These are phyloP conservation scores for Acanthosepion pharaonis DNA, from an alignment of 2,888 invertebrate species.

Conservation along the genomic window DNA sequence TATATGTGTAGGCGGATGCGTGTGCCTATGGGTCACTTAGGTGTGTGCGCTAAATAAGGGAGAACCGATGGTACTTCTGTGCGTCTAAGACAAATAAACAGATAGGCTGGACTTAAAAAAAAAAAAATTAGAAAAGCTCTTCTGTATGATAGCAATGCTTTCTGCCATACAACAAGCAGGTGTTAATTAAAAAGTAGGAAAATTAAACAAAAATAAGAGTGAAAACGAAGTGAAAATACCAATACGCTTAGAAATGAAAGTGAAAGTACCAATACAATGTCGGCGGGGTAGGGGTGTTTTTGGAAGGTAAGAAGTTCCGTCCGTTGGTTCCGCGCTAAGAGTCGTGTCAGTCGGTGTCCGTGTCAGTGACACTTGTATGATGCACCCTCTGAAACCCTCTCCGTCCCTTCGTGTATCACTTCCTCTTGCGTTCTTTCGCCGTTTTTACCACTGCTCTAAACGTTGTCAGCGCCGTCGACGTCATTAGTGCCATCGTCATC, in stretches of 20 bases:
- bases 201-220: background rate
- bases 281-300: background rate
- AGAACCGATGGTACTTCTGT: background rate
- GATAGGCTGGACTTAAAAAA: background rate
- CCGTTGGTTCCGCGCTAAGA: background rate
- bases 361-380: background rate
- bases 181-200: background rate
- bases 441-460: no score
- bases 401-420: background rate
- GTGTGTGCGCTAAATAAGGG: background rate
- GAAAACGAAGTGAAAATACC: background rate
- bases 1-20: background rate
- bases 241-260: background rate
- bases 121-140: background rate
- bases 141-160: background rate
- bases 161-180: background rate
- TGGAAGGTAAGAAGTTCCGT: background rate
- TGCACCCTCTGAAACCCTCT: background rate
- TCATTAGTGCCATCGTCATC: background rate
- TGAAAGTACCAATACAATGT: background rate
- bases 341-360: constrained; percentile 15
- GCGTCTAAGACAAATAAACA: background rate
- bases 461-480: background rate
- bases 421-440: background rate
- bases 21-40: background rate